Evolutionary conservation across 2,888 invertebrate genomes (phyloP).

Genomic region (Pimpla rufipes): DNA sequence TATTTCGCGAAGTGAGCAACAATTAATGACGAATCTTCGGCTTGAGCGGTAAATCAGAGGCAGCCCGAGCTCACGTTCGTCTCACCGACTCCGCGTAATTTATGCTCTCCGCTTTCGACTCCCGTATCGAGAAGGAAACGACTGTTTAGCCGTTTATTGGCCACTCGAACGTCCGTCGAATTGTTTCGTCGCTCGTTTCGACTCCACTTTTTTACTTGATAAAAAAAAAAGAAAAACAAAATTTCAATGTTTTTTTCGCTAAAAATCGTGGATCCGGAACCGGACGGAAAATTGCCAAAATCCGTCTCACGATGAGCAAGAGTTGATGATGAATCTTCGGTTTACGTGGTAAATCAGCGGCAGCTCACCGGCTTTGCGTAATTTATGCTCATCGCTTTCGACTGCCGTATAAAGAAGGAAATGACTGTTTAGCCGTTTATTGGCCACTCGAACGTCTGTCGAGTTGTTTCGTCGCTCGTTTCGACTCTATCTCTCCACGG

Average conservation of each 20-base stretch:
- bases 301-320: background rate
- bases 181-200: conserved; percentile 62
- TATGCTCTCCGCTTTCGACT: conserved; percentile 24
- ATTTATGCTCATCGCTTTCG: conserved; percentile 34
- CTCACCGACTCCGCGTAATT: conserved; percentile 29
- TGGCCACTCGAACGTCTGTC: conserved; percentile 54
- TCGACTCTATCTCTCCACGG: no score
- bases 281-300: no score
- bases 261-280: no score
- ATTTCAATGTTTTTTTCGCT: no score
- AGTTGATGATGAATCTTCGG: background rate
- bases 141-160: conserved; percentile 62
- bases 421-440: conserved; percentile 62
- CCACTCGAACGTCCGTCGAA: conserved; percentile 55
- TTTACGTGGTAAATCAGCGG: background rate
- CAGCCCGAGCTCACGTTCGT: conserved; percentile 6
- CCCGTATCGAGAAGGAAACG: conserved; percentile 49
- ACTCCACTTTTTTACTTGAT: no score
- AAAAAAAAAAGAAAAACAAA: no score
- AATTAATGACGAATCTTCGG: background rate
- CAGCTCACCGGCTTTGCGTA: conserved; percentile 13
- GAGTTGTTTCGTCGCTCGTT: conserved; percentile 62
- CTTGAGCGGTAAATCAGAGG: background rate
- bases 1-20: conserved; percentile 3
- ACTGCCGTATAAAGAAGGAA: conserved; percentile 40